A percentile compares a stretch with the other conserved stretches of the same genome.
phyloP scores from a whole-genome alignment of 2,113 vertebrate genomes.

The Willisornis vidua region DNA sequence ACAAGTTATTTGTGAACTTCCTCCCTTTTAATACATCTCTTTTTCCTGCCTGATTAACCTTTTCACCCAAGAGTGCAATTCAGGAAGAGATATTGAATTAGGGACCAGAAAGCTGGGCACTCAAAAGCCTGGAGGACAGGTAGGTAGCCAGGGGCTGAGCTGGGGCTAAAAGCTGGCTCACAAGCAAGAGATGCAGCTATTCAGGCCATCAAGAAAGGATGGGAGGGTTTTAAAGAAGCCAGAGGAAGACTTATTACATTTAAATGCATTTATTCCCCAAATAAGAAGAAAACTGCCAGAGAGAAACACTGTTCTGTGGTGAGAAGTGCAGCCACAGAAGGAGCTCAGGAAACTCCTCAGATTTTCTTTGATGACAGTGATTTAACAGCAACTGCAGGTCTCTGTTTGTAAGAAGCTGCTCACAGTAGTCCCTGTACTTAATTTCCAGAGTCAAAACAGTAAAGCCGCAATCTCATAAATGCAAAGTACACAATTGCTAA shows the following conservation, averaged over 20 bases:
- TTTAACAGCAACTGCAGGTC: background rate
- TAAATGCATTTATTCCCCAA: background rate
- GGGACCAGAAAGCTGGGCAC: background rate
- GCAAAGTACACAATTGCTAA: background rate
- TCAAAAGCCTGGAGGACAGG: background rate
- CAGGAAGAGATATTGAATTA: background rate
- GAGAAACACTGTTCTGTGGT: background rate
- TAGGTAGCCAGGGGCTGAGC: background rate
- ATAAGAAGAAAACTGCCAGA: background rate
- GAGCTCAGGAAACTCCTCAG: background rate
- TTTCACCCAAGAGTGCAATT: background rate
- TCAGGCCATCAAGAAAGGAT: background rate
- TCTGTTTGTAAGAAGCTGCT: background rate
- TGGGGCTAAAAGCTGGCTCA: background rate
- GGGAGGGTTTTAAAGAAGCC: background rate
- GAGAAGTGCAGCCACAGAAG: background rate
- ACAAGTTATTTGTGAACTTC: background rate
- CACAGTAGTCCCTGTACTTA: background rate
- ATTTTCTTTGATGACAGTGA: background rate
- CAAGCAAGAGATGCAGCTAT: background rate
- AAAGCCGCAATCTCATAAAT: background rate
- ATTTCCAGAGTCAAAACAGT: background rate
- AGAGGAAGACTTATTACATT: background rate
- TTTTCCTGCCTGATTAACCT: slow-evolving; percentile 38
- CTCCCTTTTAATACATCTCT: background rate